phyloP scores from a whole-genome alignment of 2,113 vertebrate genomes.

The Hippolais icterina region DNA sequence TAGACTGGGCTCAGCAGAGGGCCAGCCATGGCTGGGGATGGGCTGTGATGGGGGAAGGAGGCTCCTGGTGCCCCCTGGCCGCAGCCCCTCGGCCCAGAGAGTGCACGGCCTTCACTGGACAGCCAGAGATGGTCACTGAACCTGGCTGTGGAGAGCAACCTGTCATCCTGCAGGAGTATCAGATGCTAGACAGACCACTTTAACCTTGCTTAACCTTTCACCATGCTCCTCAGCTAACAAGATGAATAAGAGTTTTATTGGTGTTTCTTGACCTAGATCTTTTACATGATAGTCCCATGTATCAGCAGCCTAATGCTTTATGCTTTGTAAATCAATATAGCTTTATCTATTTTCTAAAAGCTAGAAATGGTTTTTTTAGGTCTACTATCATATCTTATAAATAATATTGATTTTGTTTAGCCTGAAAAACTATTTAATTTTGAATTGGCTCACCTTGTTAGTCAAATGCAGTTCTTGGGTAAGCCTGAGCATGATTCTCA shows the following conservation, averaged over 20 bases:
- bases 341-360: slow-evolving; percentile 50
- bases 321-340: slow-evolving; percentile 40
- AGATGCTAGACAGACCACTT: background rate
- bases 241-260: slow-evolving; percentile 28
- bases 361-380: background rate
- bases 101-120: fast-evolving
- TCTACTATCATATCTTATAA: slow-evolving; percentile 37
- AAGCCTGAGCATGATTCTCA: background rate
- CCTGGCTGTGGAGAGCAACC: background rate
- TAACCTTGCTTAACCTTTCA: slow-evolving; percentile 37
- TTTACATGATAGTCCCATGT: background rate
- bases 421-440: slow-evolving; percentile 61
- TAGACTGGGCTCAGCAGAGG: background rate
- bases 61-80: background rate
- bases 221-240: background rate
- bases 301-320: background rate
- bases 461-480: slow-evolving; percentile 37
- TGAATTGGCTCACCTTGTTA: slow-evolving; percentile 57
- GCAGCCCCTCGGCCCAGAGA: background rate
- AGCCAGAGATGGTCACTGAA: fast-evolving
- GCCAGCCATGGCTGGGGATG: fast-evolving
- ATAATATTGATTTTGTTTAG: slow-evolving; percentile 52
- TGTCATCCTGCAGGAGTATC: background rate
- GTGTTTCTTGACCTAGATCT: background rate
- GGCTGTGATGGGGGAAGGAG: fast-evolving